These are phyloP conservation scores for Siniperca scherzeri DNA, from an alignment of 2,797 vertebrate species.

Conservation along the genomic window DNA sequence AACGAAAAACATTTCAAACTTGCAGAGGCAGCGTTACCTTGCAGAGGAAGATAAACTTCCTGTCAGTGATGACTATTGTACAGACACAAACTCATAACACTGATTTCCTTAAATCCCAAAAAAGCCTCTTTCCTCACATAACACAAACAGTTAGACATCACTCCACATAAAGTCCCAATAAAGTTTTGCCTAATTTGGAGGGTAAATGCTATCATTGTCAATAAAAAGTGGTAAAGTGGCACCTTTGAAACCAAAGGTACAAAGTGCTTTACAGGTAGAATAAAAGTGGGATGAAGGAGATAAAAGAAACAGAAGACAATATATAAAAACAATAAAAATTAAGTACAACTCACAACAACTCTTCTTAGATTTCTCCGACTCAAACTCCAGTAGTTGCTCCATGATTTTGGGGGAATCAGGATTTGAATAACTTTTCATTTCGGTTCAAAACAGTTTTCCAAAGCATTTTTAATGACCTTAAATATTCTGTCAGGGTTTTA, in stretches of 20 bases:
- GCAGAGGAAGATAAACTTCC: slow-evolving; percentile 45
- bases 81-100: slow-evolving; percentile 21
- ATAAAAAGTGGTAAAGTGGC: background rate
- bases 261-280: background rate
- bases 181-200: background rate
- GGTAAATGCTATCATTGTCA: background rate
- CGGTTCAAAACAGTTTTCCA: background rate
- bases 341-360: background rate
- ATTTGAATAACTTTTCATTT: background rate
- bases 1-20: slow-evolving; percentile 12
- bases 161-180: background rate
- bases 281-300: background rate
- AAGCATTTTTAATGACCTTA: background rate
- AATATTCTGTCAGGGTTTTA: background rate
- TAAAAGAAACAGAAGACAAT: background rate
- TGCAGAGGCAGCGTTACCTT: background rate
- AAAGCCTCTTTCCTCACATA: slow-evolving; percentile 16
- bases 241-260: background rate
- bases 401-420: background rate
- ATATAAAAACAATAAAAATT: background rate
- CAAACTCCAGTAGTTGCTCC: background rate
- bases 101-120: slow-evolving; percentile 31
- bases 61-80: slow-evolving; percentile 27
- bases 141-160: slow-evolving; percentile 5
- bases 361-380: background rate